Base-by-base conservation (phyloP, 2,888 invertebrate species). In the Callyntrura guangdongensis region DNA sequence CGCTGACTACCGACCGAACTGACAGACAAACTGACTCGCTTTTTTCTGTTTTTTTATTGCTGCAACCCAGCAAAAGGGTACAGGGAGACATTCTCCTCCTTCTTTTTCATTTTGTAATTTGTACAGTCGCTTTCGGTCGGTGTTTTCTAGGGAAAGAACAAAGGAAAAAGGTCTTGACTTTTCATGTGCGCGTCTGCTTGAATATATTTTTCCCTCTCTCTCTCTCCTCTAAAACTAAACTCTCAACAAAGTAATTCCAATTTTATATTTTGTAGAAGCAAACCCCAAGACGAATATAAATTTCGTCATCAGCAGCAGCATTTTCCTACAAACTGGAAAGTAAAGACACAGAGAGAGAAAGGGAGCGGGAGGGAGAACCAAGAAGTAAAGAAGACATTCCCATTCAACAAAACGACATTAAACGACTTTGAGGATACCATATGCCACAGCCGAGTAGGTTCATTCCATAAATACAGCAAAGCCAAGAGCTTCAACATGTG, bases 261-360 rank as follows among this genome's bases (percentile, higher is more conserved):
- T 56, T 81, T 36, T 81, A 17, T 27, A 17, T 59, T 59, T 59
- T 20, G 17, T 53, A 36, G 36, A 74, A 49, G 56, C 12, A 87
- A 87, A 87, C 17, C 87, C 87, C 87, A 61, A 77, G 79, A 67
- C 53, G 87, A 67, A 87, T 87, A 87, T 87, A 87, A 87, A 87
- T 87, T 87, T 79, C 49, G 53, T 79, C 81, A 79, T 86, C 77
- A 86, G 59, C 59, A 59, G n/a, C 59, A 67, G 27, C 69, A 59
- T 53, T 61, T 56, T 69, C 67, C 14, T 36, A 47, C 49, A 2
- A 27, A 56, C 56, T 27, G 56, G 27, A 59, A 81, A 45, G 56
- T 36, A 61, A 36, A 45, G 25, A 56, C 36, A 61, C 9, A n/a
- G 17, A 82, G 59, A 45, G 11, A 59, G 67, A 47, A 3, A 56